Conservation (phyloP, 2,797 vertebrate species). For the Phrynocephalus vlangalii region DNA sequence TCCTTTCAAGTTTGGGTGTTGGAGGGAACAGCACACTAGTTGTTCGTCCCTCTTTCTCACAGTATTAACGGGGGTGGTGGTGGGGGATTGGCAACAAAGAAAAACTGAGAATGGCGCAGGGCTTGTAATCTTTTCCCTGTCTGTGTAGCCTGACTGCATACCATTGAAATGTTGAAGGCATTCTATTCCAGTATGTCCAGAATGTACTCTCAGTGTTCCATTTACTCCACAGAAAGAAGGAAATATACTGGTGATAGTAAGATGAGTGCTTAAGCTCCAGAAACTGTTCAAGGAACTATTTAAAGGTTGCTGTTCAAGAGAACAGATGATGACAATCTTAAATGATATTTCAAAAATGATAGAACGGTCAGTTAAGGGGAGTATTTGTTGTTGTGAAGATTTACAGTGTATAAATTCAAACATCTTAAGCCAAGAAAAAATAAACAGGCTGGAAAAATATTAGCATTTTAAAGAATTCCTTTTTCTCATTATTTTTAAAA, state of each 20-base stretch:
- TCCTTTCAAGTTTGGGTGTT: too few species aligned
- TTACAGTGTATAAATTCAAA: background rate
- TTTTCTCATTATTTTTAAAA: background rate
- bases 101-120: too few species aligned
- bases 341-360: background rate
- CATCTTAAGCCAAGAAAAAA: background rate
- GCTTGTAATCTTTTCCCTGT: too few species aligned
- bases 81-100: background rate
- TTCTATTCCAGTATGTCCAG: background rate
- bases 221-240: conserved; percentile 22
- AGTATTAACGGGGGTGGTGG: background rate
- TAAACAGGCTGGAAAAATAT: background rate
- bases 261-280: background rate
- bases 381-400: background rate
- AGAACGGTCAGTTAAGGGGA: background rate
- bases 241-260: background rate
- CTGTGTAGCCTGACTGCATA: background rate
- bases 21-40: too few species aligned
- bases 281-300: background rate
- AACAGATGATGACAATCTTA: background rate
- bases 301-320: background rate
- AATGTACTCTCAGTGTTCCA: background rate
- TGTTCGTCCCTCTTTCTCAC: too few species aligned
- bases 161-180: background rate
- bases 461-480: background rate